Percentiles rank a stretch among this genome's conserved stretches.
These are phyloP conservation scores for Sebastes trivittatus DNA, from an alignment of 2,797 vertebrate genomes.

Conservation along the genomic window DNA sequence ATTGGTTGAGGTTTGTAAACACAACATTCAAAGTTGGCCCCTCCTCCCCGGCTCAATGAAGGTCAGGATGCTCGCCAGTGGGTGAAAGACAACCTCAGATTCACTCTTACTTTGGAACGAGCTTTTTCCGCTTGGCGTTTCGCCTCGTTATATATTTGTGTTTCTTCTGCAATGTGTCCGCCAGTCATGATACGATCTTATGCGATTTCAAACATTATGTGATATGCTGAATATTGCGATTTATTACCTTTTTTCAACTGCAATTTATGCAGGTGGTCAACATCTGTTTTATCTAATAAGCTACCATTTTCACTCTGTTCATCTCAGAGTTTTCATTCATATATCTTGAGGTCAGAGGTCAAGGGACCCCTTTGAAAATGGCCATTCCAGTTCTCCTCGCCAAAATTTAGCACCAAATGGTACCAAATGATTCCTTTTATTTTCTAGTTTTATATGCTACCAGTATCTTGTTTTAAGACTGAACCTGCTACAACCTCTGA, in stretches of 20 bases:
- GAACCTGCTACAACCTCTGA: too few relatives aligned
- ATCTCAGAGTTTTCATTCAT: too few relatives aligned
- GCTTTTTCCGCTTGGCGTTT: background rate
- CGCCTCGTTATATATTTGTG: background rate
- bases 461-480: too few relatives aligned
- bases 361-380: too few relatives aligned
- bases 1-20: background rate
- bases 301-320: rapidly evolving
- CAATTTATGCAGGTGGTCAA: too few relatives aligned
- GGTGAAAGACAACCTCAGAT: background rate
- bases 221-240: too few relatives aligned
- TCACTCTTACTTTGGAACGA: background rate
- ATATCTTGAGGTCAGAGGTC: too few relatives aligned
- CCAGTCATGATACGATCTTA: background rate
- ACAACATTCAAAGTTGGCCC: background rate
- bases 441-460: rapidly evolving
- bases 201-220: too few relatives aligned
- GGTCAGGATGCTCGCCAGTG: background rate
- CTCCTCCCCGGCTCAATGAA: background rate
- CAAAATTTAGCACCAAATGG: too few relatives aligned
- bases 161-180: background rate
- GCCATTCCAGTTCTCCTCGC: rapidly evolving
- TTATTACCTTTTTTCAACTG: too few relatives aligned
- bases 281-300: too few relatives aligned
- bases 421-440: rapidly evolving